Conservation (phyloP, 2,113 vertebrate species). For the Strix uralensis region DNA sequence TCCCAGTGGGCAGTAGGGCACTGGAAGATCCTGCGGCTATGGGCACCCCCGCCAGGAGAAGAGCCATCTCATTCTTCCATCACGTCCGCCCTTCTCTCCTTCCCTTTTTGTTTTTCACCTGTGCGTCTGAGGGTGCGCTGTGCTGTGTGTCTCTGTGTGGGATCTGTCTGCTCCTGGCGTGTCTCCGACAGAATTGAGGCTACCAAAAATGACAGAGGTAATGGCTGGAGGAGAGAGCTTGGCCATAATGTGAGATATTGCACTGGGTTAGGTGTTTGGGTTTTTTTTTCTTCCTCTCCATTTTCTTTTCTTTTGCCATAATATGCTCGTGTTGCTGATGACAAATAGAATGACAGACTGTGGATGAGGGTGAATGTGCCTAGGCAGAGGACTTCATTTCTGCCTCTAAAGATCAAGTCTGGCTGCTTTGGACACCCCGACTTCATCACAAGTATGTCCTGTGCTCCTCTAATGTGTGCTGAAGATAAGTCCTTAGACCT, state of each 20-base stretch:
- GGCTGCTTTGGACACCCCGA: neutral
- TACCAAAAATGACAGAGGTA: constrained; percentile 14
- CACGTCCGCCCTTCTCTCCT: constrained; percentile 63
- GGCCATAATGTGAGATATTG: neutral
- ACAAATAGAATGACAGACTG: neutral
- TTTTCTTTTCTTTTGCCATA: neutral
- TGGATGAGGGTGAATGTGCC: neutral
- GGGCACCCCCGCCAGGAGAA: constrained; percentile 66
- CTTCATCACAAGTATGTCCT: neutral
- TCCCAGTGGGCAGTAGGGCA: constrained; percentile 70
- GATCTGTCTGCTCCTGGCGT: neutral
- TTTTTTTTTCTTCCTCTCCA: neutral
- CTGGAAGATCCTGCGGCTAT: constrained; percentile 72
- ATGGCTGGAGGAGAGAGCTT: neutral
- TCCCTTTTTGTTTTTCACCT: constrained; percentile 43
- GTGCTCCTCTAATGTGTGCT: neutral
- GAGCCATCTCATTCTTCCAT: constrained; percentile 74
- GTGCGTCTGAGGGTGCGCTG: constrained; percentile 54
- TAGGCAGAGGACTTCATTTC: neutral
- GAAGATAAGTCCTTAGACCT: neutral
- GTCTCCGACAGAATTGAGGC: neutral
- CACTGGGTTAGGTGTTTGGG: neutral
- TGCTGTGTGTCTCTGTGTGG: constrained; percentile 62
- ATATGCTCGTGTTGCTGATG: neutral
- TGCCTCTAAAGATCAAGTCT: neutral